Evolutionary conservation across 2,113 vertebrate species (phyloP).

Genomic region (Lampris incognitus): DNA sequence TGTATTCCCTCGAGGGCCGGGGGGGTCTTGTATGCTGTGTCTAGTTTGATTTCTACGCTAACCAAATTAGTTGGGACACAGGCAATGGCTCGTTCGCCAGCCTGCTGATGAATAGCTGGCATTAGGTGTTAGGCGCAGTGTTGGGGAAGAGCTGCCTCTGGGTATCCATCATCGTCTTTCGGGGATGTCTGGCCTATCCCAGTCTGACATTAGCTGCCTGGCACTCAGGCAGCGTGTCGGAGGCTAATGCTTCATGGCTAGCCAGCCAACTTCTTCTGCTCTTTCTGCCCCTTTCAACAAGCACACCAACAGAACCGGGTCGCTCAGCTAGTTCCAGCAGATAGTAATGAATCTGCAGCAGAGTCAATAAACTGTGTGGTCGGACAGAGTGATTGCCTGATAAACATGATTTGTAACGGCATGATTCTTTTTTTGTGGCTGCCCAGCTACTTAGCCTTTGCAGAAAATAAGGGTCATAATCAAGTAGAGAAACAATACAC

Average conservation of each 20-base stretch:
- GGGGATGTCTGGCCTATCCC: slow-evolving; percentile 52
- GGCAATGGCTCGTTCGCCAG: neutral
- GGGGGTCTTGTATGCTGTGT: slow-evolving; percentile 2
- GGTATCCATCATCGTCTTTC: slow-evolving; percentile 46
- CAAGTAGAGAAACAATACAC: neutral
- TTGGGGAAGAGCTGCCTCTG: slow-evolving; percentile 28
- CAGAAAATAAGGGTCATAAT: neutral
- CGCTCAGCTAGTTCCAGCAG: neutral
- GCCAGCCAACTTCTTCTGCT: neutral
- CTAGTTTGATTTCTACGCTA: slow-evolving; percentile 14
- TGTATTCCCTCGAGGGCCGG: slow-evolving; percentile 37
- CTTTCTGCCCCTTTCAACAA: neutral
- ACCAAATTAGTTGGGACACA: slow-evolving; percentile 33
- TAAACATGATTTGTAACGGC: slow-evolving; percentile 6
- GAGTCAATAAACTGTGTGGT: slow-evolving; percentile 18
- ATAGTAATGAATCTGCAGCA: slow-evolving; percentile 3
- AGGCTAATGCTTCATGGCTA: neutral
- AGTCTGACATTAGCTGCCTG: neutral
- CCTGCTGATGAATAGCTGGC: slow-evolving; percentile 64
- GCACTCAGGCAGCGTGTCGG: neutral
- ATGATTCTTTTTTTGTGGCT: neutral
- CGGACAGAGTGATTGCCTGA: slow-evolving; percentile 8
- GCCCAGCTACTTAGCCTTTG: neutral
- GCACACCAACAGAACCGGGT: neutral
- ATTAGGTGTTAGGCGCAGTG: slow-evolving; percentile 54